Conservation (phyloP, 1,140 invertebrate species). For the Drosophila pruinosa region DNA sequence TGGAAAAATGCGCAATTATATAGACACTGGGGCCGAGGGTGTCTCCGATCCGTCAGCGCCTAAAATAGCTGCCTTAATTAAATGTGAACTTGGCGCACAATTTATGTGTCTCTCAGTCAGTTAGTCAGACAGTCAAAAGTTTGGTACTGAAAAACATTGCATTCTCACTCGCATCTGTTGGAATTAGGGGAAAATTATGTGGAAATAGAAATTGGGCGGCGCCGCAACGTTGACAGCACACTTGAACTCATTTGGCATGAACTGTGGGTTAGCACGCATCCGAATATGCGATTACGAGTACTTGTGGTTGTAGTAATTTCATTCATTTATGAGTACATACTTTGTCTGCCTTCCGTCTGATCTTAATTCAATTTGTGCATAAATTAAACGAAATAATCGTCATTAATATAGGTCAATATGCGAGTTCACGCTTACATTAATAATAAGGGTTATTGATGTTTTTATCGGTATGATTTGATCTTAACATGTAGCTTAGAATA, state of each 20-base stretch:
- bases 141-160: slow-evolving; percentile 26
- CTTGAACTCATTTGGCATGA: slow-evolving; percentile 63
- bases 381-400: slow-evolving; percentile 26
- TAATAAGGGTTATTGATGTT: slow-evolving; percentile 14
- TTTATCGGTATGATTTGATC: not conserved
- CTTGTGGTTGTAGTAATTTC: slow-evolving; percentile 5
- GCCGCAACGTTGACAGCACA: slow-evolving; percentile 28
- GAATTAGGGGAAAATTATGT: not conserved
- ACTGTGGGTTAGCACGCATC: not conserved
- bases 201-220: slow-evolving; percentile 17
- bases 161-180: slow-evolving; percentile 34
- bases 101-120: not conserved
- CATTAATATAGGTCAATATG: slow-evolving; percentile 36
- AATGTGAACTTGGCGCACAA: slow-evolving; percentile 66
- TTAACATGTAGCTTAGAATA: not conserved
- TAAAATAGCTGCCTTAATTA: slow-evolving; percentile 67
- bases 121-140: slow-evolving; percentile 35
- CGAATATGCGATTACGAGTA: not conserved
- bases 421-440: slow-evolving; percentile 35
- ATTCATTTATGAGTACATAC: slow-evolving; percentile 10
- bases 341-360: not conserved
- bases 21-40: not conserved
- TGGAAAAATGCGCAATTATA: slow-evolving; percentile 53
- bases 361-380: slow-evolving; percentile 24
- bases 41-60: slow-evolving; percentile 28